Conservation (phyloP, 1,140 invertebrate species). For the Fopius arisanus region DNA sequence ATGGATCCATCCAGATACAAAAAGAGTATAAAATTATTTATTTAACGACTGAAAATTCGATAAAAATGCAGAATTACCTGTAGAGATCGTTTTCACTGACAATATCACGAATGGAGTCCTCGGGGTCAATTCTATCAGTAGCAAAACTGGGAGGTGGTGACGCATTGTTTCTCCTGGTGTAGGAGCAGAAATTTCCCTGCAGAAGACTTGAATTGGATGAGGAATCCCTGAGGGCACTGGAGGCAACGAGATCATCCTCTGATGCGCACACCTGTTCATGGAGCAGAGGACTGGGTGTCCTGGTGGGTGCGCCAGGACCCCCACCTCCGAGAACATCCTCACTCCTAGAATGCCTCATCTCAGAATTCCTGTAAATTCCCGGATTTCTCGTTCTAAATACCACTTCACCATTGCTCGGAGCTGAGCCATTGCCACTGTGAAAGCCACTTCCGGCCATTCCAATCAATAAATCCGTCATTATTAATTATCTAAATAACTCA, state of each 20-base stretch:
- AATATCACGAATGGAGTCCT: constrained; percentile 72
- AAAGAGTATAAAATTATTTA: too few species aligned
- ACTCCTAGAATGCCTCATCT: constrained; percentile 59
- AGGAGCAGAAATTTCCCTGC: constrained; percentile 3
- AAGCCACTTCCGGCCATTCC: constrained; percentile 43
- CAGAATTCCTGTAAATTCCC: constrained; percentile 52
- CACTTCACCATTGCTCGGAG: constrained; percentile 35
- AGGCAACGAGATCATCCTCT: constrained; percentile 60
- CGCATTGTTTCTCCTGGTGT: not conserved
- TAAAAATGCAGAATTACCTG: constrained; percentile 56
- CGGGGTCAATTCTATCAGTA: constrained; percentile 68
- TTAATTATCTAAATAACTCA: constrained; percentile 2
- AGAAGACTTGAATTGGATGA: constrained; percentile 38
- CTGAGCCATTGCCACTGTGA: constrained; percentile 28
- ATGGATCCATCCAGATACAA: not conserved
- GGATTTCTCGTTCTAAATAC: constrained; percentile 41
- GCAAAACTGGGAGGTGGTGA: constrained; percentile 11
- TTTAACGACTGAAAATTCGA: too few species aligned
- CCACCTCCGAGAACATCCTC: constrained; percentile 52
- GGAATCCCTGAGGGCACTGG: constrained; percentile 57
- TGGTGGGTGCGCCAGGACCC: constrained; percentile 32
- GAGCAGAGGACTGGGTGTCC: constrained; percentile 49
- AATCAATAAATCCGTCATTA: constrained; percentile 59
- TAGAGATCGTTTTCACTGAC: constrained; percentile 73
- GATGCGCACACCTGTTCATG: constrained; percentile 44